Conservation (phyloP, 2,888 invertebrate species). For the Caenorhabditis panamensis region DNA sequence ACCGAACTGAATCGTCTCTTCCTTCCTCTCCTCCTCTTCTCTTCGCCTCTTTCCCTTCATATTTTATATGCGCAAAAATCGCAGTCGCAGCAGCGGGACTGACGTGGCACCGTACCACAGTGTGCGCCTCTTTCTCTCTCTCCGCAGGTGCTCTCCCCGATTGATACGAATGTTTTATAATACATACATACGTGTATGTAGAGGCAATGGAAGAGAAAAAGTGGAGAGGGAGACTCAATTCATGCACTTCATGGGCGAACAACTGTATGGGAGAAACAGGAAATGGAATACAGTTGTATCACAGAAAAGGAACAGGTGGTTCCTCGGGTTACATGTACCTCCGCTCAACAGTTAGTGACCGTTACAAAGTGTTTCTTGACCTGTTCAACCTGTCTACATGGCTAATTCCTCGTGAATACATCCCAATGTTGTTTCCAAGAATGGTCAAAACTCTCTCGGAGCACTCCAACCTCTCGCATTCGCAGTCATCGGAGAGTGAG, state of each 20-base stretch:
- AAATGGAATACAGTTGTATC: no score
- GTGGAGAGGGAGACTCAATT: no score
- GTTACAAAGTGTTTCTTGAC: slow-evolving; percentile 98
- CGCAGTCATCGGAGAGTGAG: slow-evolving; percentile 53
- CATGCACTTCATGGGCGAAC: no score
- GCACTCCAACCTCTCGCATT: slow-evolving; percentile 72
- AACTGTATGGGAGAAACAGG: no score
- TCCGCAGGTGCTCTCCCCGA: slow-evolving; percentile 39
- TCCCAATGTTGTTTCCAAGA: slow-evolving; percentile 90
- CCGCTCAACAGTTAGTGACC: slow-evolving; percentile 95
- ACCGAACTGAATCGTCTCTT: neutral
- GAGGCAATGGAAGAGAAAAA: neutral
- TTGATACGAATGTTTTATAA: slow-evolving; percentile 60
- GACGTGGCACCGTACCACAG: slow-evolving; percentile 58
- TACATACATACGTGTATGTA: slow-evolving; percentile 21
- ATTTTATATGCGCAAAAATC: slow-evolving; percentile 45
- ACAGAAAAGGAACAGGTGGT: slow-evolving; percentile 97
- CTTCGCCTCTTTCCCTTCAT: slow-evolving; percentile 15
- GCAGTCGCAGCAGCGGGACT: no score
- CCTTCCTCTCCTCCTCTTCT: slow-evolving; percentile 3
- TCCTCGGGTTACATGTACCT: slow-evolving; percentile 98
- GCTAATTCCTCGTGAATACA: slow-evolving; percentile 91
- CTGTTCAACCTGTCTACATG: slow-evolving; percentile 97
- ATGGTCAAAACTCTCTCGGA: slow-evolving; percentile 84
- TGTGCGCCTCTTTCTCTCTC: slow-evolving; percentile 4